A percentile compares a stretch with the other conserved stretches of the same genome.
Evolutionary conservation across 1,140 invertebrate species (phyloP).

Genomic region (Drosophila melanica): DNA sequence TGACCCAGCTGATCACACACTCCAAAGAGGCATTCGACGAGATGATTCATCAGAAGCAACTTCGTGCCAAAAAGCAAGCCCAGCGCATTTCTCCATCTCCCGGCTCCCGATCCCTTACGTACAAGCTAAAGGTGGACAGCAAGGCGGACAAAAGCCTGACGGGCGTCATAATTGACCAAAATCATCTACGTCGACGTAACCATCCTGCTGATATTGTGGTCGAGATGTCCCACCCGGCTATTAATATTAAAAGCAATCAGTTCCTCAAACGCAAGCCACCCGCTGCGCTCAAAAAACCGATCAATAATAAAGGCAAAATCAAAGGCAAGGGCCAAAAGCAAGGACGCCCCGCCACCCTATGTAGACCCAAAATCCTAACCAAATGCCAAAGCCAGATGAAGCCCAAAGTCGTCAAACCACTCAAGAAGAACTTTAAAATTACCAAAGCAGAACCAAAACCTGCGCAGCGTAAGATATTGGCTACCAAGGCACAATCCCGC

Average conservation of each 20-base stretch:
- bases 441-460: background rate
- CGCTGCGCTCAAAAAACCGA: background rate
- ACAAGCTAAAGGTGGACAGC: constrained; percentile 10
- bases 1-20: constrained; percentile 52
- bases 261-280: background rate
- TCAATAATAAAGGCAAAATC: background rate
- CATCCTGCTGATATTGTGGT: constrained; percentile 9
- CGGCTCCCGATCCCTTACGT: constrained; percentile 8
- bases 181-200: constrained; percentile 15
- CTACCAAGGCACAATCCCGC: background rate
- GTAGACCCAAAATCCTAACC: background rate
- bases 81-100: too few species aligned
- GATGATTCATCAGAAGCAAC: constrained; percentile 37
- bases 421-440: background rate
- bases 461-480: background rate
- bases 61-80: background rate
- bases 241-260: background rate
- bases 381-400: background rate
- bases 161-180: constrained; percentile 47
- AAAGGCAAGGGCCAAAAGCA: too few species aligned
- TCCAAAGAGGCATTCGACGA: constrained; percentile 71
- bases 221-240: background rate
- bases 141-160: constrained; percentile 19
- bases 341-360: background rate
- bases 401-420: background rate